Conservation (phyloP, 1,140 invertebrate genomes). For the Globodera rostochiensis region DNA sequence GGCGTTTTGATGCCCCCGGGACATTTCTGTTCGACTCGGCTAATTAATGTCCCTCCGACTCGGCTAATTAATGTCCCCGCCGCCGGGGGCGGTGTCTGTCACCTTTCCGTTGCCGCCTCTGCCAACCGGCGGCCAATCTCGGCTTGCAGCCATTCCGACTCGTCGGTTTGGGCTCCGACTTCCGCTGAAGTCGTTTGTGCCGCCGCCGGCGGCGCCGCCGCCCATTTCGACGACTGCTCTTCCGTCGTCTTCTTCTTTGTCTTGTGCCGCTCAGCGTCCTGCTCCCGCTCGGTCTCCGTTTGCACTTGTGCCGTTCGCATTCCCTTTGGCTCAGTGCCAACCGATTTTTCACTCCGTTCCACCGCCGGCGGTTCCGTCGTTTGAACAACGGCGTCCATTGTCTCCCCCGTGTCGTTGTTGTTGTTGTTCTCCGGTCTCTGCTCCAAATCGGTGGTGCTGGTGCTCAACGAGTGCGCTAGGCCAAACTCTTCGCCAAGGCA, state of each 20-base stretch:
- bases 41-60: too few species aligned
- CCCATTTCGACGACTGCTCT: not conserved
- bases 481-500: not conserved
- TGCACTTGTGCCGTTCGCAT: conserved; percentile 6
- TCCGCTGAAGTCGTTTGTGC: not conserved
- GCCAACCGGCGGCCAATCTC: conserved; percentile 19
- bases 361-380: not conserved
- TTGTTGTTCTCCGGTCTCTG: not conserved
- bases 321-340: conserved; percentile 1
- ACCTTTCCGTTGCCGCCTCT: conserved; percentile 23
- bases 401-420: not conserved
- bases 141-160: conserved; percentile 23
- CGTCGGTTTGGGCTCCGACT: conserved; percentile 28
- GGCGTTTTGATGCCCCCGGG: too few species aligned
- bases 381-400: not conserved
- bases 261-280: not conserved
- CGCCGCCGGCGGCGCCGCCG: not conserved
- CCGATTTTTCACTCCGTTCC: conserved; percentile 3
- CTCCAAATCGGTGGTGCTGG: conserved; percentile 5
- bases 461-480: not conserved
- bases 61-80: too few species aligned
- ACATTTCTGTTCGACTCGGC: too few species aligned
- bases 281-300: not conserved
- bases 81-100: too few species aligned
- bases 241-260: conserved; percentile 1